Conservation (phyloP, 2,888 invertebrate genomes). For the Acrobasis suavella region DNA sequence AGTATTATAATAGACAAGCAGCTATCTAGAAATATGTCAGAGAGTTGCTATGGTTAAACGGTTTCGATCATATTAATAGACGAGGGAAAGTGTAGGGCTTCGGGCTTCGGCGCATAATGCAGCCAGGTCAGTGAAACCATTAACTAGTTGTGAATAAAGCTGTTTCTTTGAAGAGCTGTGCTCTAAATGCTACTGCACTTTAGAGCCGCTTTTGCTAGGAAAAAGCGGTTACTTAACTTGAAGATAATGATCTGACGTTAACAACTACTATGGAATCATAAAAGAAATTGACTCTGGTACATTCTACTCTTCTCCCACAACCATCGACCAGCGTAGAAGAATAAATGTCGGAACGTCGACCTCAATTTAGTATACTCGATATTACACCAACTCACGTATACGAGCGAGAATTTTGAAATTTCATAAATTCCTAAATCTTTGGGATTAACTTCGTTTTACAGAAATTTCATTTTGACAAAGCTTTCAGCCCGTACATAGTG, state of each 20-base stretch:
- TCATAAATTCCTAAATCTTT: background rate
- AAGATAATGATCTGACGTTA: too few species aligned
- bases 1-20: background rate
- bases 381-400: background rate
- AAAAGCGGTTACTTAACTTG: too few species aligned
- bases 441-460: constrained; percentile 5
- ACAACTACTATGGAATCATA: too few species aligned
- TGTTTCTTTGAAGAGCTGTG: too few species aligned
- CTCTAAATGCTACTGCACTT: too few species aligned
- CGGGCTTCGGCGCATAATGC: constrained; percentile 14
- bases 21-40: background rate
- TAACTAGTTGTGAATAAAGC: too few species aligned
- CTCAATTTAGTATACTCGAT: background rate
- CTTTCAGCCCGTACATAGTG: constrained; percentile 14
- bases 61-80: constrained; percentile 44
- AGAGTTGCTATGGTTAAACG: constrained; percentile 43
- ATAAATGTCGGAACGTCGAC: too few species aligned
- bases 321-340: too few species aligned
- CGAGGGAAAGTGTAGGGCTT: constrained; percentile 28
- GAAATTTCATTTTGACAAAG: constrained; percentile 15
- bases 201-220: too few species aligned
- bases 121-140: background rate
- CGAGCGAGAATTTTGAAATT: background rate
- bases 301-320: too few species aligned
- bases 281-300: too few species aligned